Conservation (phyloP, 2,797 vertebrate species). For the Ptychobarbus kaznakovi region DNA sequence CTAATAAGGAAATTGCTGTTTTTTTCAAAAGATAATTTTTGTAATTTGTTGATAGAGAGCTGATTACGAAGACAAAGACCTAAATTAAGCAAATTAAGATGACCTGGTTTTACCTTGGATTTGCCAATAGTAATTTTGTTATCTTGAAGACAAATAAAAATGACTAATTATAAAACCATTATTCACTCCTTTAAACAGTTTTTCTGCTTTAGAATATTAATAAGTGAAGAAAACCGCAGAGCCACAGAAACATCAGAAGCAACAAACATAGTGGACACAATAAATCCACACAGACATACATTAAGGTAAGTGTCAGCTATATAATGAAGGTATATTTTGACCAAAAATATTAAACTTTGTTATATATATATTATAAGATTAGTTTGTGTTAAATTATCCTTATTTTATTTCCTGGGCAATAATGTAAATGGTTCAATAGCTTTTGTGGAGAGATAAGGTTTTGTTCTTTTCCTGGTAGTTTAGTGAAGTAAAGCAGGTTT, state of each 20-base stretch:
- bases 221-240: background rate
- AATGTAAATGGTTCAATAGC: background rate
- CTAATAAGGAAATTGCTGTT: constrained; percentile 42
- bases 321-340: background rate
- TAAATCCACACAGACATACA: background rate
- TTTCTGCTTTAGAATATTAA: background rate
- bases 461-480: background rate
- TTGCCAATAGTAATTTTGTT: background rate
- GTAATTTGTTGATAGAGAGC: background rate
- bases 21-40: constrained; percentile 25
- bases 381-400: background rate
- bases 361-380: background rate
- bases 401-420: background rate
- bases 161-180: background rate
- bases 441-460: background rate
- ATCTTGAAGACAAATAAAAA: background rate
- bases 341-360: background rate
- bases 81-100: background rate
- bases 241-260: background rate
- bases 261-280: background rate
- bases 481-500: background rate
- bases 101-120: background rate
- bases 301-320: background rate
- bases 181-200: background rate
- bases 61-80: background rate